Evolutionary conservation across 2,113 vertebrate genomes (phyloP), one percentile per base, ranked within the genome.

Genomic region (Prionailurus viverrinus): DNA sequence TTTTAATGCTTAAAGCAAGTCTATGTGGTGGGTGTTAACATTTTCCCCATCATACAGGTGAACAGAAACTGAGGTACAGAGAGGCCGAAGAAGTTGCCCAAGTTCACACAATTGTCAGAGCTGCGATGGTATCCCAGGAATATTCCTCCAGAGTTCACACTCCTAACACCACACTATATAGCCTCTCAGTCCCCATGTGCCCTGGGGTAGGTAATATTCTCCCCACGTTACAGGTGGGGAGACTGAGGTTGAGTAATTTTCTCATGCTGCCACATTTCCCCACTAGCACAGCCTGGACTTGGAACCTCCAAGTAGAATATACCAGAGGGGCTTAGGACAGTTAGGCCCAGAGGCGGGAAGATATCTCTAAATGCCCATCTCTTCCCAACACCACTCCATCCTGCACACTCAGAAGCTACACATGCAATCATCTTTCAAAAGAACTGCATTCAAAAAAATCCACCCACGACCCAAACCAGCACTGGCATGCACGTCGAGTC

Each of bases 391-490:
- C 74, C 51, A 73, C 79, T 39, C 48, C 29, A 93, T 6, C n/a
- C 85, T 94, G 84, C 66, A 65, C 16, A 5, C 21, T 80, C 88
- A 93, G 45, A 91, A 41, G 27, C 58, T 65, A 73, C 61, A 41
- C 25, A 65, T 0, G 4, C n/a, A 53, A 53, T 55, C 7, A 82
- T 79, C 81, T 81, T 95, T 74, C 88, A 73, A 96, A 97, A 86
- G 66, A 88, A 93, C 33, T 88, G 25, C 78, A 68, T 94, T 0
- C 1, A 5, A 51, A 61, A 95, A 92, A 95, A 86, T 55, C 89
- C n/a, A n/a, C 61, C 31, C 73, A 89, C 74, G 81, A 94, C 82
- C 63, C 93, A 96, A 94, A 95, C 69, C 76, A 96, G 80, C 51
- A 16, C 6, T 91, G 48, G 85, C 68, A 41, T 66, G 88, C 66